Evolutionary conservation across 2,797 vertebrate species (phyloP), one percentile per base, ranked within the genome.

Genomic region (Jordanella pulchra): DNA sequence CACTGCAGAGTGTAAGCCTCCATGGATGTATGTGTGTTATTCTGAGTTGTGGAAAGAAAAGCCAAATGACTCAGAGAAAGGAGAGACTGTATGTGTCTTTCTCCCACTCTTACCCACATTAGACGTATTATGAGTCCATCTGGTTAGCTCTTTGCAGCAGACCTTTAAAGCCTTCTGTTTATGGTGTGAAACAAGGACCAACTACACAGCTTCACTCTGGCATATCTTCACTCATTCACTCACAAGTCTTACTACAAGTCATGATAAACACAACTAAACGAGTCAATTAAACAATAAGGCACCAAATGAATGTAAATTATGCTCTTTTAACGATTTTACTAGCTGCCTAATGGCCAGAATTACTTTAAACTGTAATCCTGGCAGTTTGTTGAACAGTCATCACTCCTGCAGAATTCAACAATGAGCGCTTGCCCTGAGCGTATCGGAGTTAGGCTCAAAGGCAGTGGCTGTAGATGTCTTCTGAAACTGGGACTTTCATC

Each of bases 111-210:
- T 53, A 69, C 71, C 81, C 58, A 74, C 53, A 75, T 18, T 53
- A 72, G 51, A 71, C 71, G 77, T 58, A 77, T 76, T 80, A 82
- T 69, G 69, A 83, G 69, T 81, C 88, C 86, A 88, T 86, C 87
- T 92, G 90, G 76, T 78, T 69, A 75, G 79, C 74, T 72, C 44
- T 79, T 71, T 61, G 74, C 65, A 68, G 55, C 53, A 61, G 72
- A 82, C 75, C 76, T 78, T 71, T 64, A 54, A 87, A 75, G 78
- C 81, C 72, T 81, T 71, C 51, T 1, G 17, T 77, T 77, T 64
- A 64, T 61, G 66, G 67, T 73, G 48, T 21, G 58, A 80, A 77
- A 82, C 74, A 70, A 69, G 80, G 69, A 69, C 50, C 23, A 50
- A 65, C 66, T 50, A 58, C 69, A 61, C 1, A 7, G 65, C 58